These are phyloP conservation scores for Micrasema minimum DNA, from an alignment of 1,140 invertebrate genomes.

Conservation along the genomic window DNA sequence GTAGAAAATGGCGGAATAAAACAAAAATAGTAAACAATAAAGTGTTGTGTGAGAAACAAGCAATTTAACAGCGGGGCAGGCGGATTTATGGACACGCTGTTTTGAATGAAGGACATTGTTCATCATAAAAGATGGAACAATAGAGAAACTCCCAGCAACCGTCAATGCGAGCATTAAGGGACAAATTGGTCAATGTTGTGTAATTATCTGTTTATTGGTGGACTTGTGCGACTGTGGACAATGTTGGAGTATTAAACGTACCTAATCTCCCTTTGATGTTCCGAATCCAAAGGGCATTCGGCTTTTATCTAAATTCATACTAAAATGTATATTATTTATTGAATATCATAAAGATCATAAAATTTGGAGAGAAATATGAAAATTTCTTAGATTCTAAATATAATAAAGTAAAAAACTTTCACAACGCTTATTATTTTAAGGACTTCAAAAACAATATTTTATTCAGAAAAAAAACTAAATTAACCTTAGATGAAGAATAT, in stretches of 20 bases:
- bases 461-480: too few relatives aligned
- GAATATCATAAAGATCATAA: background rate
- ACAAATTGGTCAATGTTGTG: conserved; percentile 28
- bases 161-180: conserved; percentile 13
- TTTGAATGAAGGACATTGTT: conserved; percentile 28
- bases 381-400: too few relatives aligned
- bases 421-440: too few relatives aligned
- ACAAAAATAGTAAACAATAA: conserved; percentile 31
- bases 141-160: background rate
- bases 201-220: conserved; percentile 33
- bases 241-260: too few relatives aligned
- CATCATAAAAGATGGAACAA: conserved; percentile 26
- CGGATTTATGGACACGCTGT: conserved; percentile 31
- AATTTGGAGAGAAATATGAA: too few relatives aligned
- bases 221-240: background rate
- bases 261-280: background rate
- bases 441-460: too few relatives aligned
- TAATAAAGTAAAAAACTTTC: too few relatives aligned
- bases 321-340: background rate
- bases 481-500: too few relatives aligned
- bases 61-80: conserved; percentile 37
- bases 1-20: conserved; percentile 25
- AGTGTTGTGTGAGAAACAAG: conserved; percentile 28
- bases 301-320: conserved; percentile 1
- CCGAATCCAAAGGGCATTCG: background rate